Evolutionary conservation across 2,888 invertebrate genomes (phyloP).

Genomic region (Acrobasis consociella): DNA sequence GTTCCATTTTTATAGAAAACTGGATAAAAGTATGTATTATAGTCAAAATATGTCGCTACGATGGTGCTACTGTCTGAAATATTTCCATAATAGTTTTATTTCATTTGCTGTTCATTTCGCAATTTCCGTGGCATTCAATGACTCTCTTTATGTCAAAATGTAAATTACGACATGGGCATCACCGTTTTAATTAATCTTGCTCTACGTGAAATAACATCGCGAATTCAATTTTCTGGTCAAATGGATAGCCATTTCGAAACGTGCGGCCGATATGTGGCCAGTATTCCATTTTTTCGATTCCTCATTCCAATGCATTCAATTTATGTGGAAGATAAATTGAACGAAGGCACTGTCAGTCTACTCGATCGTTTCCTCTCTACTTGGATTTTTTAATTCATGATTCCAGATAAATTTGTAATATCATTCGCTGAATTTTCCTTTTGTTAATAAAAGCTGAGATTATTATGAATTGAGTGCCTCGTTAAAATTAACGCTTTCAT

Average conservation of each 20-base stretch:
- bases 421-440: background rate
- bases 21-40: background rate
- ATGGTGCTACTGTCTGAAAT: background rate
- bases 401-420: background rate
- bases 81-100: background rate
- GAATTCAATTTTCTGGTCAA: conserved; percentile 70
- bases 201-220: conserved; percentile 55
- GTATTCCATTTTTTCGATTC: conserved; percentile 38
- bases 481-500: background rate
- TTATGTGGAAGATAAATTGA: conserved; percentile 28
- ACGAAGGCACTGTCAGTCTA: conserved; percentile 32
- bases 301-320: conserved; percentile 36
- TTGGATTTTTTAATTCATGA: conserved; percentile 4
- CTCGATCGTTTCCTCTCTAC: conserved; percentile 3
- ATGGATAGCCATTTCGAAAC: conserved; percentile 51
- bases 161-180: conserved; percentile 41
- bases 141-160: conserved; percentile 34
- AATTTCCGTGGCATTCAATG: conserved; percentile 25
- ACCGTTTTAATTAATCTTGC: conserved; percentile 60
- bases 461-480: background rate
- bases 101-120: conserved; percentile 17
- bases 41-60: background rate
- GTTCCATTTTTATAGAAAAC: too few relatives aligned
- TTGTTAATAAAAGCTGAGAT: background rate
- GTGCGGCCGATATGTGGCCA: conserved; percentile 42